Percentiles rank a stretch among this genome's conserved stretches.
Conservation (phyloP, 1,140 invertebrate species). For the Calycopis cecrops region DNA sequence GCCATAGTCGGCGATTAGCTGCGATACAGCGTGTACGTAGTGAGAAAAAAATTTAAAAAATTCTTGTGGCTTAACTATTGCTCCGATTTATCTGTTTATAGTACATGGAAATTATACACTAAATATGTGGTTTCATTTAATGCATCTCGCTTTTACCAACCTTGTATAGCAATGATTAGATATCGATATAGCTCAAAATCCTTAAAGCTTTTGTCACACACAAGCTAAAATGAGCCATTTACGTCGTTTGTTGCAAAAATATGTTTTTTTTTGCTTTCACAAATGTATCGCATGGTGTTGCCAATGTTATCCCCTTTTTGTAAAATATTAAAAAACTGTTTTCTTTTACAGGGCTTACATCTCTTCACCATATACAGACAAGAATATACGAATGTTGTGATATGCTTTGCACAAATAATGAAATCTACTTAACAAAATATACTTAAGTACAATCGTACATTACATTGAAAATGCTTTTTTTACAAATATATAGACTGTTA, state of each 20-base stretch:
- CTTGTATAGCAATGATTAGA: no score
- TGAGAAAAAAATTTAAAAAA: no score
- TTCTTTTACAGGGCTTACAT: conserved; percentile 75
- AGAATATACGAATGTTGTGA: conserved; percentile 78
- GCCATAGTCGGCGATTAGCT: no score
- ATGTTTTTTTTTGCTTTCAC: background rate
- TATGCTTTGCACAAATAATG: conserved; percentile 56
- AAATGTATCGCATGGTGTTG: conserved; percentile 14
- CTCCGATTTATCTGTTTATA: no score
- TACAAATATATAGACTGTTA: conserved; percentile 46
- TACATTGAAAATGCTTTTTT: conserved; percentile 53
- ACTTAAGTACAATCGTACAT: conserved; percentile 53
- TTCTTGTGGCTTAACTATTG: no score
- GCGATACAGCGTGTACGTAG: no score
- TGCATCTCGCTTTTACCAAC: no score
- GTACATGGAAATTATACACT: no score
- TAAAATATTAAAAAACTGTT: conserved; percentile 24
- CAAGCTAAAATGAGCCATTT: background rate
- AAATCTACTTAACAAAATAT: conserved; percentile 48
- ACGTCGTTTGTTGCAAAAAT: conserved; percentile 12
- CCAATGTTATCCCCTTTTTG: conserved; percentile 17
- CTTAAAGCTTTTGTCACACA: no score
- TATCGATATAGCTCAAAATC: no score
- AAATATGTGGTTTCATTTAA: no score
- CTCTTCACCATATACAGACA: conserved; percentile 76